Base-by-base conservation (phyloP, 2,888 invertebrate genomes). In the Drosophila formosana region DNA sequence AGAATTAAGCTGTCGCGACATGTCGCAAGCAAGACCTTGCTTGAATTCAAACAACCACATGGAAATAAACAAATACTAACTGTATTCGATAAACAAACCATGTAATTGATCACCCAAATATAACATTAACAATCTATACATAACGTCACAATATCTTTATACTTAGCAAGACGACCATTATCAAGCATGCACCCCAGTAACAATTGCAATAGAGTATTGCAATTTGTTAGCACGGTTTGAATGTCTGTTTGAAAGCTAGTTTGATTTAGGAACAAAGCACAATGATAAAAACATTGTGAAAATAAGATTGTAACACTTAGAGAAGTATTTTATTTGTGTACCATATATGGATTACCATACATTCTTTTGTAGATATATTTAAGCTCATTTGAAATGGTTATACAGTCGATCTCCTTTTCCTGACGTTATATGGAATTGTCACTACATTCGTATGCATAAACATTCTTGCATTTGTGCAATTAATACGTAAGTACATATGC, bases 41-140 rank as follows among this genome's bases (percentile, higher is more conserved):
- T 18, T 8, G 2, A 60, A 43, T 9, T 7, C 13, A 13, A 45
- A 37, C 5, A 55, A 37, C n/a, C 18, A 28, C 4, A 28, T 28
- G 28, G 4, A 18, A 1, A n/a, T 28, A 66, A 57, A 45, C 50
- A 57, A 25, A 25, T 45, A 4, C 3, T 3, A 41, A 37, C 37
- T 37, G 4, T 37, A 37, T n/a, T 5, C 11, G n/a, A 37, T 4
- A 37, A n/a, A 4, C 37, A 11, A 11, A 9, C 9, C 4, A n/a
- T n/a, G 39, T 46, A 25, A 8, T n/a, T 37, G 8, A 13, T 4
- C 23, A n/a, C 37, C 37, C 2, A 37, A 37, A 37, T 37, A 37
- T n/a, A 37, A n/a, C 11, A 34, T 34, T 34, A 9, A 11, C 4
- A 34, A 34, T 34, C 11, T 11, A 4, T 34, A 34, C 32, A 3